Evolutionary conservation across 2,888 invertebrate species (phyloP).

Genomic region (Rhodophaea formosa): DNA sequence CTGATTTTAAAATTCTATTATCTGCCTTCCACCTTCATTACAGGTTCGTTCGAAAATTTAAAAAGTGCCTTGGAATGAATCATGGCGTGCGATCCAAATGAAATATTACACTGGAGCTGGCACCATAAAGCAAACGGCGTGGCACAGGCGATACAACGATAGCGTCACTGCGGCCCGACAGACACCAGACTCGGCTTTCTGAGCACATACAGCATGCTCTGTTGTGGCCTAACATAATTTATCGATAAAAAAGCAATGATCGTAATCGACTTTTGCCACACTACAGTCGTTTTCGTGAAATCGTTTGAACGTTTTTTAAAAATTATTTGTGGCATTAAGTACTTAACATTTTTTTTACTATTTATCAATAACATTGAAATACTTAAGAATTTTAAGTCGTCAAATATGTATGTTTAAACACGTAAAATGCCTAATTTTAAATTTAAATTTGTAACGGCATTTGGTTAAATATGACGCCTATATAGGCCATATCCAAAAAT

Average conservation of each 20-base stretch:
- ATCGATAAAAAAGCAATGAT: conserved; percentile 11
- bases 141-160: conserved; percentile 79
- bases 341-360: too few species aligned
- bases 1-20: conserved; percentile 61
- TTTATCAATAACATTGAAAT: too few species aligned
- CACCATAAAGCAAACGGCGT: conserved; percentile 80
- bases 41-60: conserved; percentile 71
- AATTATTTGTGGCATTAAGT: too few species aligned
- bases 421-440: background rate
- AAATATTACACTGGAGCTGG: conserved; percentile 79
- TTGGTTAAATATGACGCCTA: background rate
- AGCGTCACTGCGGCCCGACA: conserved; percentile 76
- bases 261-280: background rate
- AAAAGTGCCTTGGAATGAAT: conserved; percentile 76
- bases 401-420: background rate
- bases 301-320: too few species aligned
- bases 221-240: conserved; percentile 20
- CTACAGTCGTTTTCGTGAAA: background rate
- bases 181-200: conserved; percentile 70
- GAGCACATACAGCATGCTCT: conserved; percentile 59
- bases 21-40: conserved; percentile 69
- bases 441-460: background rate
- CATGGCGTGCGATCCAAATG: conserved; percentile 80
- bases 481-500: background rate
- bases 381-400: too few species aligned